Evolutionary conservation across 2,113 vertebrate species (phyloP), one percentile per base, ranked within the genome.

Genomic region (Sylvilagus bachmani): DNA sequence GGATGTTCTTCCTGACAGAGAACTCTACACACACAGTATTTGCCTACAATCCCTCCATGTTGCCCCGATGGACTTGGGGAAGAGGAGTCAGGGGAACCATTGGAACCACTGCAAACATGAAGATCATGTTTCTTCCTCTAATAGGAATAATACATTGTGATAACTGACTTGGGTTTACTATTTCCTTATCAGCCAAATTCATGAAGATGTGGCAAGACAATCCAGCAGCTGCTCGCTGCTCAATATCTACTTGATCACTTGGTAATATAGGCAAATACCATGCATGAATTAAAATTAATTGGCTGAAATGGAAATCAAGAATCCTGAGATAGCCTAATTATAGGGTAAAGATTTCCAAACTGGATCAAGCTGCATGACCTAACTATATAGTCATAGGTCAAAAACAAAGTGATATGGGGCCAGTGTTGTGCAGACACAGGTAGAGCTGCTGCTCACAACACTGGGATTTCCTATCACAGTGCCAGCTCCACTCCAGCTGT

Each of bases 211-310:
- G 7, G 12, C 19, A 64, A 94, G 44, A 22, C 49, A 62, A 21
- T 19, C 51, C 51, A 75, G 61, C 12, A 29, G 27, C 31, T 71
- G 58, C 9, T 71, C 27, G 29, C 51, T 88, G 22, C 19, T 87
- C 66, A 90, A 62, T 92, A 75, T 87, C 44, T 21, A 10, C 66
- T 29, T 55, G 71, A 49, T 25, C 58, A 62, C 21, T 64, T 78
- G 29, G 10, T 27, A 94, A 64, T 73, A 44, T 38, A 93, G 55
- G 55, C 2, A 21, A 89, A 94, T 55, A 70, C 4, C 22, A 70
- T 58, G 8, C 13, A 16, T 83, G 12, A 25, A 94, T 51, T 95
- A 78, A 78, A 83, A 71, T 27, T 25, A 81, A 94, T 75, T n/a
- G 31, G 62, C 44, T 55, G 81, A 82, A 19, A 91, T 88, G 44